Base-by-base conservation (phyloP, 1,140 invertebrate genomes). In the Drosophila nannoptera region DNA sequence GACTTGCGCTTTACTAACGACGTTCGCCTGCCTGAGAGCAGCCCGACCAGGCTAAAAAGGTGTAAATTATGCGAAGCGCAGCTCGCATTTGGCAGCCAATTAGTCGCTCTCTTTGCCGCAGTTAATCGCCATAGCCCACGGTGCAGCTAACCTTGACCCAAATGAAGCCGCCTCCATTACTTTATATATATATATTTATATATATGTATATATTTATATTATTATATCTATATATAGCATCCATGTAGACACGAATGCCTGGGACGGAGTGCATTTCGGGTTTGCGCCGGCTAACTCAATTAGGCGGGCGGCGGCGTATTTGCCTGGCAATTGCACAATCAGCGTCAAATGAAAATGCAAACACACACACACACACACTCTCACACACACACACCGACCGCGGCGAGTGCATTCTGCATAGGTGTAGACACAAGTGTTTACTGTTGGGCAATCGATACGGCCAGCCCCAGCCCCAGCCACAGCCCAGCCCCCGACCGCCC, bases 121-220 rank as follows among this genome's bases (percentile, higher is more conserved):
- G 40, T 29, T 42, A 45, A 48, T 38, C 35, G 35, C 12, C 31
- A 60, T 53, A 58, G 56, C 63, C 65, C 66, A 66, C 55, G 69
- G 48, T 70, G 73, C 60, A 77, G 71, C 74, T 86, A 86, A 75
- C 81, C 81, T 86, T 86, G 81, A 86, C 81, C 81, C 82, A 86
- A 87, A 69, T 76, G 71, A 49, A 54, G 58, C 46, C 31, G 32
- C 43, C 35, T 61, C 11, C 32, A 33, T 9, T 8, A 7, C 14
- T n/a, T 16, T 7, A 32, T 16, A 14, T 53, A 16, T 54, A n/a
- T n/a, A n/a, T n/a, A n/a, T n/a, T n/a, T n/a, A n/a, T n/a, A n/a
- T n/a, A n/a, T n/a, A n/a, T n/a, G n/a, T n/a, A n/a, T n/a, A n/a
- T n/a, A n/a, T n/a, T n/a, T n/a, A n/a, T n/a, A n/a, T n/a, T n/a